phyloP scores from a whole-genome alignment of 2,113 vertebrate genomes.

The Rhadina sibilatrix region DNA sequence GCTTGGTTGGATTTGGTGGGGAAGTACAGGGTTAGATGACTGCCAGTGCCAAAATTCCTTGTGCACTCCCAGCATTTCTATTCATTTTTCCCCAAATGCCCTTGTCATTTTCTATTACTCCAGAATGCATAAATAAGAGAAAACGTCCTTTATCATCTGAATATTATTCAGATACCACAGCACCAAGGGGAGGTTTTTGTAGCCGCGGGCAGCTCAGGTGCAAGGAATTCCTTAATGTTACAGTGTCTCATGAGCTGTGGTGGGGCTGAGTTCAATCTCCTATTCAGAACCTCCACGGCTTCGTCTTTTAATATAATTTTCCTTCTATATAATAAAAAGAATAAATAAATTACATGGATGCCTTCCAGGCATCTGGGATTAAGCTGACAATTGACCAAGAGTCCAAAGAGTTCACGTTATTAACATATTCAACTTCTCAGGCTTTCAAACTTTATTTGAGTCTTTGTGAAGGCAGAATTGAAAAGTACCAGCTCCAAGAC shows the following conservation, averaged over 20 bases:
- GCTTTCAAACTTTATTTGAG: constrained; percentile 61
- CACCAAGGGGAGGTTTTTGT: constrained; percentile 56
- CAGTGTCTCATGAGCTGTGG: not conserved
- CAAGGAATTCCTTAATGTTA: constrained; percentile 61
- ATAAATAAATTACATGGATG: constrained; percentile 60
- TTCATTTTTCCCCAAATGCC: constrained; percentile 24
- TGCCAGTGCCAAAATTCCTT: not conserved
- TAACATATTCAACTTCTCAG: constrained; percentile 7
- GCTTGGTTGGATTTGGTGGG: not conserved
- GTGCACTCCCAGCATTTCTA: not conserved
- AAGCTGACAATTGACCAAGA: constrained; percentile 67
- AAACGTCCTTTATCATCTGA: constrained; percentile 59
- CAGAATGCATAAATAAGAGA: constrained; percentile 59
- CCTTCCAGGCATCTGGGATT: constrained; percentile 63
- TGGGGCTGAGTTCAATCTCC: constrained; percentile 5
- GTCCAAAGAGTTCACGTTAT: constrained; percentile 45
- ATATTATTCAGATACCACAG: constrained; percentile 51
- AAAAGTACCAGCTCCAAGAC: not conserved
- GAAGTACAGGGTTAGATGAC: not conserved
- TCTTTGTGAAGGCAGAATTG: not conserved
- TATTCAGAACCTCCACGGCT: constrained; percentile 33
- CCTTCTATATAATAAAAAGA: constrained; percentile 66
- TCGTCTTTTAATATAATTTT: constrained; percentile 65
- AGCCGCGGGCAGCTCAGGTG: constrained; percentile 23
- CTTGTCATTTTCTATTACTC: constrained; percentile 55